Evolutionary conservation across 2,797 vertebrate genomes (phyloP).

Genomic region (Neomorphus geoffroyi): DNA sequence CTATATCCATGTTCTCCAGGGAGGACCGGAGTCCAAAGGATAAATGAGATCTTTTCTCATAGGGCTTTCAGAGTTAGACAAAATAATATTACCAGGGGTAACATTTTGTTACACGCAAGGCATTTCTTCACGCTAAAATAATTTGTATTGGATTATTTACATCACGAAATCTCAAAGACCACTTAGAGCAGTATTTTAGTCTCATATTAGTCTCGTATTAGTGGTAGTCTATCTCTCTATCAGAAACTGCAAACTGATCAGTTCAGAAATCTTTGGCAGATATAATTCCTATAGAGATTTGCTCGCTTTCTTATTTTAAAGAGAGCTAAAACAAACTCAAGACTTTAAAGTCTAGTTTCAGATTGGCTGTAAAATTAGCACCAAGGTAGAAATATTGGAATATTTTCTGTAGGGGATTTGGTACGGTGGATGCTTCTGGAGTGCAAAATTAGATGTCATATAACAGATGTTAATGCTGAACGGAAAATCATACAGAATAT

Average conservation of each 20-base stretch:
- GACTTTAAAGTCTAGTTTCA: background rate
- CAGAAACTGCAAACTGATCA: background rate
- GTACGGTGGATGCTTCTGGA: background rate
- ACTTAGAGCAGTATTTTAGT: background rate
- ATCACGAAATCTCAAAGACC: background rate
- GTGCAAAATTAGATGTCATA: background rate
- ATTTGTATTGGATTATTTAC: background rate
- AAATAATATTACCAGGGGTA: background rate
- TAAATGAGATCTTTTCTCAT: background rate
- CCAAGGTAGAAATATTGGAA: background rate
- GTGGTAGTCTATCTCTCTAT: background rate
- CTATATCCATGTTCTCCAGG: background rate
- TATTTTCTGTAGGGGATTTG: background rate
- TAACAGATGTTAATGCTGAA: background rate
- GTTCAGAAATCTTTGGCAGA: background rate
- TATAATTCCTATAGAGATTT: background rate
- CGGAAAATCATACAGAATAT: background rate
- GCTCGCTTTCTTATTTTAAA: background rate
- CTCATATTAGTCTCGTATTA: background rate
- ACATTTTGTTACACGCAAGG: accelerated
- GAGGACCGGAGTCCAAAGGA: background rate
- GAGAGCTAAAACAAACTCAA: background rate
- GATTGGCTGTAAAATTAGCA: background rate
- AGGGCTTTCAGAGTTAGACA: background rate
- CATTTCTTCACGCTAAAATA: background rate